Base-by-base conservation (phyloP, 2,888 invertebrate species). In the Andrena trimmerana region DNA sequence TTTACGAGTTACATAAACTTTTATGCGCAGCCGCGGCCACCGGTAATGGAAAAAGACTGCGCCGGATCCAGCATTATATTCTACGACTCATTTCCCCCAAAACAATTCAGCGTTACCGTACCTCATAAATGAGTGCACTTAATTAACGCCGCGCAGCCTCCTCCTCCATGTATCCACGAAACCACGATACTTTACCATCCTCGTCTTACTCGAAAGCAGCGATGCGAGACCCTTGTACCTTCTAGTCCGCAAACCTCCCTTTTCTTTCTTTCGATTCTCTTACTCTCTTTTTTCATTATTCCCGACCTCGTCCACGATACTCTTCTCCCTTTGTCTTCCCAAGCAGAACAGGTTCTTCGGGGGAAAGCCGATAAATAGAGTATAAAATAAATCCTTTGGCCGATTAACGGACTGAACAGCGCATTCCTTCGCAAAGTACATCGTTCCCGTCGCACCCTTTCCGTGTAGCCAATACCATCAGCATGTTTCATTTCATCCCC, bases 1-100 rank as follows among this genome's bases (percentile, higher is more conserved):
- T 81, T 81, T 80, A 74, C 74, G 81, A 74, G 81, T 80, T 80
- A 50, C 69, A 65, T 75, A 75, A 81, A 75, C 75, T 79, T 81
- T 80, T 80, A 75, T 36, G 81, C 33, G 36, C 59, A 48, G 16
- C 52, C 31, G 60, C 42, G 16, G 5, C 52, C 66, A 33, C 16
- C 29, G 36, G 24, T 75, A 81, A 81, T 81, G 81, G 66, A 70
- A 80, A 81, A 80, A 65, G 65, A 36, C 42, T 48, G 65, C 36
- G 50, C 10, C 48, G 62, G 33, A 77, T 66, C 20, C 66, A 3
- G 29, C 81, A 70, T 82, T 70, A 70, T 54, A 73, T 76, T 76
- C 81, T 57, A 76, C 54, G 60, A 57, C 70, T 80, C 75, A 59
- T 75, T 74, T 67, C 54, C 13, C 31, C 50, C 27, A 27, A 68